Percentiles rank a stretch among this genome's conserved stretches.
Conservation (phyloP, 2,888 invertebrate genomes). For the Spodoptera exigua region DNA sequence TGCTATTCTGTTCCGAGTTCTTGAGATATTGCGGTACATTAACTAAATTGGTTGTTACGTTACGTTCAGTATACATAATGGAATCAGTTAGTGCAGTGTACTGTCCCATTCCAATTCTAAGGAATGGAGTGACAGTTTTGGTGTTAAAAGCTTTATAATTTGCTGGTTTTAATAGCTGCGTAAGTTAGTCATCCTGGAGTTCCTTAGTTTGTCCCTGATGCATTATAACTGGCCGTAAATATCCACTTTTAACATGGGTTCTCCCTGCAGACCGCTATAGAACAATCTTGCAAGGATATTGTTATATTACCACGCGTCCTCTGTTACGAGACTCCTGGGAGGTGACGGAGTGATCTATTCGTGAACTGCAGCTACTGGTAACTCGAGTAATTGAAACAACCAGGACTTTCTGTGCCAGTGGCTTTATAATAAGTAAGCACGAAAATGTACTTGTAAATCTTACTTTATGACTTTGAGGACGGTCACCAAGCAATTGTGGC, state of each 20-base stretch:
- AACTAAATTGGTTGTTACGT: slow-evolving; percentile 31
- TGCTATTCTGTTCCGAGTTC: slow-evolving; percentile 27
- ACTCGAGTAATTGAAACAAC: slow-evolving; percentile 1
- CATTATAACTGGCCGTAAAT: slow-evolving; percentile 46
- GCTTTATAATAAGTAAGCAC: too few species aligned
- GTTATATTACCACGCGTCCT: slow-evolving; percentile 35
- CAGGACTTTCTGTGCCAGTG: neutral
- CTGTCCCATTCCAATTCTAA: slow-evolving; percentile 1
- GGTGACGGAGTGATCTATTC: slow-evolving; percentile 42
- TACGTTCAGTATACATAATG: slow-evolving; percentile 14
- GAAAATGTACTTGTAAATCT: too few species aligned
- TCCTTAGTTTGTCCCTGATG: slow-evolving; percentile 31
- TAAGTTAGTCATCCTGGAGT: slow-evolving; percentile 15
- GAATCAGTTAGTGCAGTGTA: slow-evolving; percentile 1
- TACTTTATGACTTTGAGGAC: too few species aligned
- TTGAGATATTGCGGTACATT: slow-evolving; percentile 29
- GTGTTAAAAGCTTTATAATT: slow-evolving; percentile 10
- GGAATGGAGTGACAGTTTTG: slow-evolving; percentile 5
- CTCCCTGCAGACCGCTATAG: slow-evolving; percentile 42
- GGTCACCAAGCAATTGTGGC: too few species aligned
- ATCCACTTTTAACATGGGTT: slow-evolving; percentile 50
- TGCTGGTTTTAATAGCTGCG: slow-evolving; percentile 5
- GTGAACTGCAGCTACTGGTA: slow-evolving; percentile 11
- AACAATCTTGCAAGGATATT: slow-evolving; percentile 49
- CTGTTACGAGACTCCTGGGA: slow-evolving; percentile 42